Evolutionary conservation across 2,113 vertebrate genomes (phyloP).

Genomic region (Macquaria ambigua): DNA sequence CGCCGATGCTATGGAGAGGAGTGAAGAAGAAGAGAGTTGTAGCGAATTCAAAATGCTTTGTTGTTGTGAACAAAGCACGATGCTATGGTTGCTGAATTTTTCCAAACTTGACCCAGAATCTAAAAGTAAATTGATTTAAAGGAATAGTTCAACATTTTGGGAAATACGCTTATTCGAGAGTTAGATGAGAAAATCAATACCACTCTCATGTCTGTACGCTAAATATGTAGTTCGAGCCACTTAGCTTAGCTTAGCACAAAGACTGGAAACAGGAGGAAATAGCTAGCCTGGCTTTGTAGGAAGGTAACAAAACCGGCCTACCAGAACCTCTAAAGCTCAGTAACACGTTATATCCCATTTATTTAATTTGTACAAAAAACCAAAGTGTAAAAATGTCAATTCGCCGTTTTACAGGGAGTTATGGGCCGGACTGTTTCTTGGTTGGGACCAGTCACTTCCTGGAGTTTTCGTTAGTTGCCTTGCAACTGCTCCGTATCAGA

Average conservation of each 20-base stretch:
- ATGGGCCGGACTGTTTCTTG: background rate
- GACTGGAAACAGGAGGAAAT: background rate
- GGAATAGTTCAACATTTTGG: background rate
- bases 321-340: background rate
- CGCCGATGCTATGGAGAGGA: background rate
- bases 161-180: background rate
- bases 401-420: background rate
- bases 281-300: background rate
- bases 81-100: background rate
- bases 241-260: constrained; percentile 7
- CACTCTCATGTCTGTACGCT: background rate
- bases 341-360: background rate
- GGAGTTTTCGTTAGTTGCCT: background rate
- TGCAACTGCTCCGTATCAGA: background rate
- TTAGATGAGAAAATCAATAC: background rate
- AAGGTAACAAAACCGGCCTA: background rate
- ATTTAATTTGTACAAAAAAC: background rate
- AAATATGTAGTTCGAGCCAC: background rate
- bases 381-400: background rate
- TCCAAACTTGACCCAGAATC: background rate
- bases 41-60: background rate
- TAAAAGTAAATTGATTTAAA: background rate
- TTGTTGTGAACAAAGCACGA: background rate
- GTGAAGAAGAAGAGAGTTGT: background rate
- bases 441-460: background rate